phyloP scores from a whole-genome alignment of 53 echinoderm and acorn worm genomes.

The Mesocentrotus franciscanus region DNA sequence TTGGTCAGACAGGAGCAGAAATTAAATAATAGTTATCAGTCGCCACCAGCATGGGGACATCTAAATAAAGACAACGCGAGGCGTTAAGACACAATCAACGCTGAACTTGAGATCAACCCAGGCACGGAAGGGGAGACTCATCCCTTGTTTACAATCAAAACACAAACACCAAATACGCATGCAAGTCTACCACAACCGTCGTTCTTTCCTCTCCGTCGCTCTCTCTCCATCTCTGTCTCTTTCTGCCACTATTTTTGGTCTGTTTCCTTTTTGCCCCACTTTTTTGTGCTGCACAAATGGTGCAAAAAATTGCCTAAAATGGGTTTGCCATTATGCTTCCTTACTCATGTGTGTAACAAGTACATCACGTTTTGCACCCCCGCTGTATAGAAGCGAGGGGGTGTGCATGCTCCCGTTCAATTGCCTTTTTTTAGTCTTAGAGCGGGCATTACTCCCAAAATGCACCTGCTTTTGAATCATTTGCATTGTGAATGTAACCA shows the following conservation, averaged over 20 bases:
- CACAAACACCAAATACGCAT: slow-evolving; percentile 33
- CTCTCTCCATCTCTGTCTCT: background rate
- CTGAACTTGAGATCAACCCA: slow-evolving; percentile 55
- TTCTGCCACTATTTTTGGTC: background rate
- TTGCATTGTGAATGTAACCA: background rate
- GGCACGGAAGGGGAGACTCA: slow-evolving; percentile 25
- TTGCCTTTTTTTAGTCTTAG: background rate
- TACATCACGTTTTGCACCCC: slow-evolving; percentile 25
- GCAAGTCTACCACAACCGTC: background rate
- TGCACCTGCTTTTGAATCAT: slow-evolving; percentile 27
- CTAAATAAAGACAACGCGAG: slow-evolving; percentile 41
- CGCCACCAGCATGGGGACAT: slow-evolving; percentile 35
- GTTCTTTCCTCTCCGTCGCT: slow-evolving; percentile 5
- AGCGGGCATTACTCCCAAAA: slow-evolving; percentile 22
- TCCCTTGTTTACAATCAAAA: slow-evolving; percentile 51
- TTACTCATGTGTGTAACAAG: slow-evolving; percentile 45
- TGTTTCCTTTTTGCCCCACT: background rate
- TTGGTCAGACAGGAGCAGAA: slow-evolving; percentile 37
- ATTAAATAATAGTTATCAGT: slow-evolving; percentile 57
- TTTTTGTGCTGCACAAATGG: slow-evolving; percentile 54
- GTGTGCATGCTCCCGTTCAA: background rate
- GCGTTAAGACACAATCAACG: slow-evolving; percentile 37
- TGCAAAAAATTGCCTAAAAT: slow-evolving; percentile 53
- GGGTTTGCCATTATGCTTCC: slow-evolving; percentile 21
- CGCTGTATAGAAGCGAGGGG: slow-evolving; percentile 22